Evolutionary conservation across 2,113 vertebrate genomes (phyloP), one percentile per base, ranked within the genome.

Genomic region (Arenaria interpres): DNA sequence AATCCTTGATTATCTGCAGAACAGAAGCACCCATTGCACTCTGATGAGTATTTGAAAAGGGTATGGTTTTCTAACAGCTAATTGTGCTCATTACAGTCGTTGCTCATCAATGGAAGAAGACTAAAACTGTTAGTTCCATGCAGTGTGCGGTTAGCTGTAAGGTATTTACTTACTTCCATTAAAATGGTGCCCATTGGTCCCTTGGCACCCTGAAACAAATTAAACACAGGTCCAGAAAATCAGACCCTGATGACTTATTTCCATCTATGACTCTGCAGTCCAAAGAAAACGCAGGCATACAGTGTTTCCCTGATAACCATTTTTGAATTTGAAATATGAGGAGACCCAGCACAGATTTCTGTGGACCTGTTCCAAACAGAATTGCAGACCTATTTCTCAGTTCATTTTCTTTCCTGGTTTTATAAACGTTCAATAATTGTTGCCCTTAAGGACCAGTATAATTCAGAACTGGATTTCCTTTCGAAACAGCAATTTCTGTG

Each of bases 131-230:
- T 66, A 62, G 50, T 67, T 75, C 17, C 12, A 7, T 18, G 37
- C 43, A 79, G 35, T 8, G 32, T 20, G 35, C 14, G 24, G 7
- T 67, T 68, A 90, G 8, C 56, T 91, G 45, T 68, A 54, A 89
- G 88, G 64, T 50, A 19, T 81, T 96, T 77, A 98, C 98, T 96
- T 97, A 99, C 99, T 71, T 74, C 97, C 97, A 97, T 98, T 71
- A 53, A 48, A 78, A 15, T 84, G 16, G 15, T 43, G 91, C 98
- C 98, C 75, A 88, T 91, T 73, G 94, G 81, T 80, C 99, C 99
- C 97, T 98, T 98, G 45, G 73, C 30, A 35, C 99, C 99, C 99
- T 99, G 90, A 71, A 90, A 95, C 30, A 97, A 75, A 89, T 45
- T 91, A 85, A 87, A 90, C 35, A 89, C 27, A 76, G 6, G 23